Base-by-base conservation (phyloP, 2,113 vertebrate species). In the Dermatemys mawii region DNA sequence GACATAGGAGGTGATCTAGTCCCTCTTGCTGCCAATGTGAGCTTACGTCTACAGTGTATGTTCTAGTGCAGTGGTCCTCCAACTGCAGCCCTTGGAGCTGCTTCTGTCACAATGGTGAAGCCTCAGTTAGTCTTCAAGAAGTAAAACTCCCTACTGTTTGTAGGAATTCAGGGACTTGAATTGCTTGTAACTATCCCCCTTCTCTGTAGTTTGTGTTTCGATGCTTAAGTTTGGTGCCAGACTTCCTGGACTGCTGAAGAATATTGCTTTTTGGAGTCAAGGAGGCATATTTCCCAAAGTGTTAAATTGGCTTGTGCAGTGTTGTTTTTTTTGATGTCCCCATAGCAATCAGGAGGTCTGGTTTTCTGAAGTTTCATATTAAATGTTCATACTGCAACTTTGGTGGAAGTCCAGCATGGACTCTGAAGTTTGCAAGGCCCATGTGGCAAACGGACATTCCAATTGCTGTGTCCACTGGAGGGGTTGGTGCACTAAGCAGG, bases 121-220 rank as follows among this genome's bases (percentile, higher is more conserved):
- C 91, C 90, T 94, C 90, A 91, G 24, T 96, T 95, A 93, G 6
- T 76, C 78, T 94, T 78, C 35, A 55, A 95, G 38, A 49, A 73
- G 38, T 90, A 96, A 89, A 88, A 90, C 79, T 41, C 96, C 96
- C 90, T 97, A 83, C 67, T 93, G 44, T 78, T 93, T 89, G 60
- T 32, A 38, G 60, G 35, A 76, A 50, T 51, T 87, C 53, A 82
- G 3, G 1, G 3, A 67, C 8, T 3, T 79, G 35, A 51, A 11
- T 24, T 81, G 3, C 10, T 86, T 11, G 11, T 76, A 76, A 46
- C 38, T 3, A 13, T 44, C 22, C 1, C 70, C 5, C 22, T 51
- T 60, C 8, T 38, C 12, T 81, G 53, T 78, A 8, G 54, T 70
- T 1, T 24, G 2, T 67, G 86, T 86, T 76, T 81, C 14, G 16